Evolutionary conservation across 2,888 invertebrate genomes (phyloP).

Genomic region (Volucella zonaria): DNA sequence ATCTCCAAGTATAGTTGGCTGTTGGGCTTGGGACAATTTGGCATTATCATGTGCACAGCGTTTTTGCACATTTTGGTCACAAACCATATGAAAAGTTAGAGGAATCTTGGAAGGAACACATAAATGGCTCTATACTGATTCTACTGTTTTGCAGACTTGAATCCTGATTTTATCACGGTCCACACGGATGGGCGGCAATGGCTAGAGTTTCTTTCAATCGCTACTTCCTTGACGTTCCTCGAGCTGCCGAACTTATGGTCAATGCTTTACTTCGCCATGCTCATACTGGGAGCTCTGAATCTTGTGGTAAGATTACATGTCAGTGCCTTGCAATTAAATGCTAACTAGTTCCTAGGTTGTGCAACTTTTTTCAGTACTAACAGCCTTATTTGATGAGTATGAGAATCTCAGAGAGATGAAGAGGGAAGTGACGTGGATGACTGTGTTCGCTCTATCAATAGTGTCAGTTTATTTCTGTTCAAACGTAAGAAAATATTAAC

Average conservation of each 20-base stretch:
- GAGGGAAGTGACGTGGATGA: constrained; percentile 76
- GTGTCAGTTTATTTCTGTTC: constrained; percentile 60
- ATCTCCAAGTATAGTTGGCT: constrained; percentile 70
- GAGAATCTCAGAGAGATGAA: constrained; percentile 77
- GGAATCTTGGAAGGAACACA: too few species aligned
- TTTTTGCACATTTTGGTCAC: constrained; percentile 82
- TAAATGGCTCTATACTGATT: background rate
- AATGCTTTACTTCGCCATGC: constrained; percentile 60
- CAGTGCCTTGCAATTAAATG: background rate
- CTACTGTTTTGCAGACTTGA: constrained; percentile 25
- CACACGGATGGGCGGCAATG: constrained; percentile 73
- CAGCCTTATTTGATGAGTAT: constrained; percentile 80
- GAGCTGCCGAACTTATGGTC: constrained; percentile 69
- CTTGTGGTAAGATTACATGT: constrained; percentile 50
- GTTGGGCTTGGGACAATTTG: constrained; percentile 58
- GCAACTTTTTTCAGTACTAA: constrained; percentile 78
- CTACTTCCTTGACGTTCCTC: constrained; percentile 52
- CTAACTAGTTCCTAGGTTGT: constrained; percentile 63
- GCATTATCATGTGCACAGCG: constrained; percentile 83
- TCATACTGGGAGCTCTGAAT: constrained; percentile 63
- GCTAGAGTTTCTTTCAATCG: constrained; percentile 55
- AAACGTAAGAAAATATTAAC: constrained; percentile 74
- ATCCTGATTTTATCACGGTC: constrained; percentile 68
- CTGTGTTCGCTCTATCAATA: constrained; percentile 54
- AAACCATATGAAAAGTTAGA: constrained; percentile 60